Percentiles rank a stretch among this genome's conserved stretches.
Evolutionary conservation across 2,888 invertebrate genomes (phyloP).

Genomic region (Himalopsyche tibetana): DNA sequence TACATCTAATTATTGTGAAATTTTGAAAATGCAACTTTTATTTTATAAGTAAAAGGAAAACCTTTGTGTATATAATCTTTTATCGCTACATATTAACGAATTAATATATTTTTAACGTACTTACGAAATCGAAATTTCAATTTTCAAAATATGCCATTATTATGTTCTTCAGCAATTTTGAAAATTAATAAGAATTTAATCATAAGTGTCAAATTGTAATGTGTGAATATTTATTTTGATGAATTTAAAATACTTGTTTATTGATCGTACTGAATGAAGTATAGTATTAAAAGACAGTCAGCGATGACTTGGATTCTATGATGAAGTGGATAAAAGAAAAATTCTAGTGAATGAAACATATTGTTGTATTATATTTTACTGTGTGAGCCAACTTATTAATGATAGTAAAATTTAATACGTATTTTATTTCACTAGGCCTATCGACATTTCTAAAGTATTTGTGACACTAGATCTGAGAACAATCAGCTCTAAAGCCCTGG

Average conservation of each 20-base stretch:
- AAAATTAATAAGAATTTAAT: neutral
- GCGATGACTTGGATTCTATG: neutral
- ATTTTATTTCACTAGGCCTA: too few species aligned
- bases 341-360: too few species aligned
- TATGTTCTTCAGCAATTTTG: constrained; percentile 9
- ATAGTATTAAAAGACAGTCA: constrained; percentile 8
- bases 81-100: constrained; percentile 2
- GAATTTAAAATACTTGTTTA: neutral
- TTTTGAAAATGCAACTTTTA: neutral
- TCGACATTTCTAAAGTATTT: too few species aligned
- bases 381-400: too few species aligned
- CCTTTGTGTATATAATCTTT: neutral
- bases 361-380: too few species aligned
- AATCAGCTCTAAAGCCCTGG: too few species aligned
- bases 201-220: neutral
- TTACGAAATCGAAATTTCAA: constrained; percentile 17
- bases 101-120: constrained; percentile 39
- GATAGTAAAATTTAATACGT: too few species aligned
- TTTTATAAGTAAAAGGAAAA: neutral
- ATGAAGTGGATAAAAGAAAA: neutral
- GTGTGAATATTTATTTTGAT: neutral
- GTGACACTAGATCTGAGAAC: too few species aligned
- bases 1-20: neutral
- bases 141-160: constrained; percentile 36
- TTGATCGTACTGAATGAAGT: neutral